Conservation (phyloP, 2,113 vertebrate species). For the Podiceps cristatus region DNA sequence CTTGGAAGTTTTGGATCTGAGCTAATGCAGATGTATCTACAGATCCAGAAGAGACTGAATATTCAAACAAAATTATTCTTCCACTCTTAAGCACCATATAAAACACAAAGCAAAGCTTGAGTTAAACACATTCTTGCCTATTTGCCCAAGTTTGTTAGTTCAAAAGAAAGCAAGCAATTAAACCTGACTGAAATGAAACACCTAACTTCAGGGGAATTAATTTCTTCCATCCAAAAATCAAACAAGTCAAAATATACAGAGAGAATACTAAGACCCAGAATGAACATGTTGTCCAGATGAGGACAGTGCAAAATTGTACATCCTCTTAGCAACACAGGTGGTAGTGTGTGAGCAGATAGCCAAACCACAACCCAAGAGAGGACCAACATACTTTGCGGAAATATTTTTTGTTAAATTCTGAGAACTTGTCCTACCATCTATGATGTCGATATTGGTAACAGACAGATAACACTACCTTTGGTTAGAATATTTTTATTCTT, state of each 20-base stretch:
- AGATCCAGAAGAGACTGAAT: background rate
- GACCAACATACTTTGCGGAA: background rate
- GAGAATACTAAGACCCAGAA: background rate
- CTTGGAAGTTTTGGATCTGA: background rate
- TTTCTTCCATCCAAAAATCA: background rate
- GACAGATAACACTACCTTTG: background rate
- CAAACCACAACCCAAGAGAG: rapidly evolving
- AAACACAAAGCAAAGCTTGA: background rate
- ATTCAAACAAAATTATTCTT: background rate
- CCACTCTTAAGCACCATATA: too few relatives aligned
- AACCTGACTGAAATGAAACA: background rate
- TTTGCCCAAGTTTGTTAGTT: background rate
- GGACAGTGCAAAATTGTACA: background rate
- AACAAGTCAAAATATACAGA: background rate
- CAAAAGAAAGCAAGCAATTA: background rate
- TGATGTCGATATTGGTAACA: background rate
- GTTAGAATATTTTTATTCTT: background rate
- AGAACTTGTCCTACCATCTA: background rate
- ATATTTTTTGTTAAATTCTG: background rate
- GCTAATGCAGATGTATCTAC: background rate
- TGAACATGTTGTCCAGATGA: background rate
- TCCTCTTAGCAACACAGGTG: rapidly evolving
- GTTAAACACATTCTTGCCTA: background rate
- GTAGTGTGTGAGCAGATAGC: background rate
- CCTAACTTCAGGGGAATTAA: background rate